Evolutionary conservation across 2,888 invertebrate species (phyloP).

Genomic region (Nudaria mundana): DNA sequence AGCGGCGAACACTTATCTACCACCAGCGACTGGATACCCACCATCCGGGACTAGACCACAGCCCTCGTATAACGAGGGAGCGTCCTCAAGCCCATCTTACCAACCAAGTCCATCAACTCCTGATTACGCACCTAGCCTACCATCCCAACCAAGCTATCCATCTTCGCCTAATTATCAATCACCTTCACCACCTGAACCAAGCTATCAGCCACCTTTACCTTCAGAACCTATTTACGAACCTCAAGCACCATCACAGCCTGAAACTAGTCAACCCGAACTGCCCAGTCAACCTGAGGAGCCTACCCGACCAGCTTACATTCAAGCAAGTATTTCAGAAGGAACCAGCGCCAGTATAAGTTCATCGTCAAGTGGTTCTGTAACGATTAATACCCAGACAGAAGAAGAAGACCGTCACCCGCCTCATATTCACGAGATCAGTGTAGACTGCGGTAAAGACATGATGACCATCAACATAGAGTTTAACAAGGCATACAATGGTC

Average conservation of each 20-base stretch:
- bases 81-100: conserved; percentile 33
- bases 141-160: conserved; percentile 21
- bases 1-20: conserved; percentile 54
- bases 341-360: conserved; percentile 13
- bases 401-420: conserved; percentile 87
- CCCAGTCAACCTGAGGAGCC: conserved; percentile 29
- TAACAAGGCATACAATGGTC: conserved; percentile 87
- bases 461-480: conserved; percentile 92
- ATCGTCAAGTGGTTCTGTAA: conserved; percentile 15
- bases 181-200: conserved; percentile 15
- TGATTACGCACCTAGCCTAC: conserved; percentile 32
- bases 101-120: conserved; percentile 37
- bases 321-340: conserved; percentile 5
- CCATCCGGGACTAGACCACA: conserved; percentile 65
- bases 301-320: conserved; percentile 19
- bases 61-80: conserved; percentile 64
- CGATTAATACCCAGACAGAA: conserved; percentile 27
- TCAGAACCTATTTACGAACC: conserved; percentile 40
- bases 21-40: conserved; percentile 64
- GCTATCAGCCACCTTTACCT: conserved; percentile 25
- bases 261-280: conserved; percentile 38
- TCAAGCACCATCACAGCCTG: conserved; percentile 34
- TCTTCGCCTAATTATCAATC: conserved; percentile 31
- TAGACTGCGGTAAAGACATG: conserved; percentile 89
- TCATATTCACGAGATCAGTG: conserved; percentile 87